Conservation (phyloP, 2,797 vertebrate species). For the Acipenser ruthenus region DNA sequence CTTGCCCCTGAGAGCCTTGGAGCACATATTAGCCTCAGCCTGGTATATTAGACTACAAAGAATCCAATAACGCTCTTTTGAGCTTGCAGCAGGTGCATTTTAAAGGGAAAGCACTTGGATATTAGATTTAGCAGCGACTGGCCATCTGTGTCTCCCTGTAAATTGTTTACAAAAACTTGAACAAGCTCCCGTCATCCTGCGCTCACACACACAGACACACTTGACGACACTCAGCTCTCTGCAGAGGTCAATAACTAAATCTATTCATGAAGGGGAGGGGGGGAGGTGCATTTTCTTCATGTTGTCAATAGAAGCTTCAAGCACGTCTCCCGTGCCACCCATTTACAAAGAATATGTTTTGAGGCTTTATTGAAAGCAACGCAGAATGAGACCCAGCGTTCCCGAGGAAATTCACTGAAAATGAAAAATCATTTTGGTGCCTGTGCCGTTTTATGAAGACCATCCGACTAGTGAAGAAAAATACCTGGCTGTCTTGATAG, state of each 20-base stretch:
- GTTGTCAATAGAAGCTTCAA: background rate
- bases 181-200: conserved; percentile 47
- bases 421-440: too few relatives aligned
- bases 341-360: background rate
- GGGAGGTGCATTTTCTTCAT: background rate
- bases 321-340: background rate
- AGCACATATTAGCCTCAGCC: conserved; percentile 32
- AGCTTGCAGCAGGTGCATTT: conserved; percentile 55
- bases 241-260: conserved; percentile 6
- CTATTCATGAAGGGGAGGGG: background rate
- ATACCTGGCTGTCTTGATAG: too few relatives aligned
- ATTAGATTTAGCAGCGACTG: conserved; percentile 50
- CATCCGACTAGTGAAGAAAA: too few relatives aligned
- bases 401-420: too few relatives aligned
- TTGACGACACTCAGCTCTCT: conserved; percentile 13
- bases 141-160: conserved; percentile 60
- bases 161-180: conserved; percentile 47
- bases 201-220: conserved; percentile 44
- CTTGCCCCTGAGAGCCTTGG: conserved; percentile 33
- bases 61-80: conserved; percentile 36
- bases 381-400: too few relatives aligned
- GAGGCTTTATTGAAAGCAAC: background rate
- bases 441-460: too few relatives aligned
- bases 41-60: conserved; percentile 35
- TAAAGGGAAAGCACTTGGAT: conserved; percentile 33